phyloP scores from a whole-genome alignment of 2,113 vertebrate species.

The Choloepus hoffmanni region DNA sequence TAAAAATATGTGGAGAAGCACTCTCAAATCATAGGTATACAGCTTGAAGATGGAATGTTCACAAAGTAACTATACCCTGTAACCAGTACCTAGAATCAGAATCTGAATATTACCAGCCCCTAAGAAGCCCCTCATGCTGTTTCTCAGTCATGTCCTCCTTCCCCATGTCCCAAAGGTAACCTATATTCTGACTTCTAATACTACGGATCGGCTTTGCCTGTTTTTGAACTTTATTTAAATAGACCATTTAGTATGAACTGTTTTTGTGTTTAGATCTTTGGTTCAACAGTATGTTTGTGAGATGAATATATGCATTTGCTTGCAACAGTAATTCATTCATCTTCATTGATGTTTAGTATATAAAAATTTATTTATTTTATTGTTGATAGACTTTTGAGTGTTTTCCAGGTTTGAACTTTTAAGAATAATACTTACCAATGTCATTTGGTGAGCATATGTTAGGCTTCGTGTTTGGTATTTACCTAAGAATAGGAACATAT shows the following conservation, averaged over 20 bases:
- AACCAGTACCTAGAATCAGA: background rate
- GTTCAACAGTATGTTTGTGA: background rate
- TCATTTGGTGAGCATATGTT: background rate
- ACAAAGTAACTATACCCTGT: background rate
- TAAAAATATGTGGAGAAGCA: background rate
- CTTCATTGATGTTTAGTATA: background rate
- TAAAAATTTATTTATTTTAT: background rate
- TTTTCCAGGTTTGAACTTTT: background rate
- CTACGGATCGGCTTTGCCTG: background rate
- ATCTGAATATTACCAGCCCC: background rate
- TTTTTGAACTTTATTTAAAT: constrained; percentile 29
- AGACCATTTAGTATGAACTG: background rate
- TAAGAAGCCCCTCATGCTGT: background rate
- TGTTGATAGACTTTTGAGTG: background rate
- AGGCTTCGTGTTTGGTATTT: background rate
- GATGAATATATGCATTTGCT: background rate
- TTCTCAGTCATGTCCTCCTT: background rate
- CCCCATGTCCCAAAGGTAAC: background rate
- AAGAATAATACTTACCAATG: background rate
- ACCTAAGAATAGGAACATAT: background rate
- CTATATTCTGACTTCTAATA: background rate
- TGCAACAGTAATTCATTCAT: background rate
- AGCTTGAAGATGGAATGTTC: background rate
- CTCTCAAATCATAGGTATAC: background rate
- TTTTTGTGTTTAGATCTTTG: background rate